Conservation (phyloP, 2,113 vertebrate genomes). For the Pithys albifrons region DNA sequence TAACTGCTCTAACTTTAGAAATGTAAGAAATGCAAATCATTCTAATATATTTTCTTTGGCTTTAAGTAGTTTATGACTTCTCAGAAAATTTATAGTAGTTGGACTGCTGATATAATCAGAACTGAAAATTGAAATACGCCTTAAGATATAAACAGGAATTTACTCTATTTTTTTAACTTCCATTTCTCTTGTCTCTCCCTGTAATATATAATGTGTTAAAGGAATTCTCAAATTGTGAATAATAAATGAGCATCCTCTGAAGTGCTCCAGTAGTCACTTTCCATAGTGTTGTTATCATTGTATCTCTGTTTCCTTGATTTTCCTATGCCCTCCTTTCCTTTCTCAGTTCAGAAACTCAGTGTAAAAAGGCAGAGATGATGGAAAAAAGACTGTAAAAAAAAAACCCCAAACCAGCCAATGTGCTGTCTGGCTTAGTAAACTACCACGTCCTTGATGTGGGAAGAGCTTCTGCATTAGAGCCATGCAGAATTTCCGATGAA, state of each 20-base stretch:
- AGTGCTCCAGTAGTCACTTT: neutral
- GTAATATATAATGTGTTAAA: neutral
- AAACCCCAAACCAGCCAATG: neutral
- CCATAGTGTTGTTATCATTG: neutral
- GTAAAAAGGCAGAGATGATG: neutral
- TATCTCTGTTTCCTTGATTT: neutral
- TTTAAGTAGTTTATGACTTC: conserved; percentile 34
- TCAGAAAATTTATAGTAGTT: neutral
- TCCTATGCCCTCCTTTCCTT: neutral
- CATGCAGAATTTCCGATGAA: neutral
- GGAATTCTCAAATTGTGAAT: neutral
- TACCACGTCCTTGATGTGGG: neutral
- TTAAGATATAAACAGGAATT: neutral
- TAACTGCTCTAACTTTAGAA: neutral
- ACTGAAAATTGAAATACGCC: conserved; percentile 12
- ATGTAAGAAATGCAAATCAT: conserved; percentile 20
- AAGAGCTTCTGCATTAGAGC: neutral
- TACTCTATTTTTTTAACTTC: neutral
- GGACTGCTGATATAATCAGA: conserved; percentile 5
- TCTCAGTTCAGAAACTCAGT: neutral
- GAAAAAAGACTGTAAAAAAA: neutral
- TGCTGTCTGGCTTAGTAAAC: neutral
- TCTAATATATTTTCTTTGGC: neutral
- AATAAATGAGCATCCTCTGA: neutral
- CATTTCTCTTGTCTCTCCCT: neutral